Conservation (phyloP, 1,140 invertebrate species). For the Neodiprion lecontei region DNA sequence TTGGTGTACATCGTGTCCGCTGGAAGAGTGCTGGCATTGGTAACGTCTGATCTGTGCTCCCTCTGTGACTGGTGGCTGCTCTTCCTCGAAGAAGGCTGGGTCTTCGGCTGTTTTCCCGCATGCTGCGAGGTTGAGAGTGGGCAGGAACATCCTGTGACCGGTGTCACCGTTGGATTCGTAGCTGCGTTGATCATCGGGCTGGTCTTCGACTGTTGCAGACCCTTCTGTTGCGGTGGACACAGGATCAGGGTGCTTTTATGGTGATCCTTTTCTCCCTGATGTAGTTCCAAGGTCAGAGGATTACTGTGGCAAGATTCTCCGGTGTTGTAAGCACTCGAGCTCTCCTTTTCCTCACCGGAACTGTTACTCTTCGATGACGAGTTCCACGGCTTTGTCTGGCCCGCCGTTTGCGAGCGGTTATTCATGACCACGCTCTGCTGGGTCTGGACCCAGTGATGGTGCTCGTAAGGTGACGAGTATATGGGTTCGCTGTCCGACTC, state of each 20-base stretch:
- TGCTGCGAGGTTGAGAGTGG: slow-evolving; percentile 35
- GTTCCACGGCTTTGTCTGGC: slow-evolving; percentile 47
- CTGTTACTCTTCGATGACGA: slow-evolving; percentile 63
- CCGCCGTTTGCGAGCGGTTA: slow-evolving; percentile 14
- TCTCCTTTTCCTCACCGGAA: slow-evolving; percentile 68
- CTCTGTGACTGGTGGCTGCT: slow-evolving; percentile 31
- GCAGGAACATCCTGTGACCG: slow-evolving; percentile 46
- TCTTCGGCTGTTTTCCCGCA: slow-evolving; percentile 38
- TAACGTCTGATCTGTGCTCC: slow-evolving; percentile 26
- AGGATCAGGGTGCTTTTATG: slow-evolving; percentile 61
- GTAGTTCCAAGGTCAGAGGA: slow-evolving; percentile 69
- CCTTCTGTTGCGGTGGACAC: slow-evolving; percentile 46
- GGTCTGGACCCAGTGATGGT: slow-evolving; percentile 37
- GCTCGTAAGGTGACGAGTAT: slow-evolving; percentile 72
- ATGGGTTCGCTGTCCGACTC: slow-evolving; percentile 71
- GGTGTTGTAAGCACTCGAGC: slow-evolving; percentile 80
- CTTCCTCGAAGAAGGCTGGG: slow-evolving; percentile 34
- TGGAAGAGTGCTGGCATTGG: slow-evolving; percentile 38
- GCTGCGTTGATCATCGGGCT: too few species aligned
- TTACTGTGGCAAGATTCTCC: slow-evolving; percentile 79
- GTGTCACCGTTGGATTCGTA: slow-evolving; percentile 7
- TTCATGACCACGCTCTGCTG: slow-evolving; percentile 29
- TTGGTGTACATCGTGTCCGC: slow-evolving; percentile 77
- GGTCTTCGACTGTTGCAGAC: slow-evolving; percentile 18
- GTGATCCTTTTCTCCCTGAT: slow-evolving; percentile 57